Evolutionary conservation across 2,888 invertebrate species (phyloP).

Genomic region (Pristionchus arcanus): DNA sequence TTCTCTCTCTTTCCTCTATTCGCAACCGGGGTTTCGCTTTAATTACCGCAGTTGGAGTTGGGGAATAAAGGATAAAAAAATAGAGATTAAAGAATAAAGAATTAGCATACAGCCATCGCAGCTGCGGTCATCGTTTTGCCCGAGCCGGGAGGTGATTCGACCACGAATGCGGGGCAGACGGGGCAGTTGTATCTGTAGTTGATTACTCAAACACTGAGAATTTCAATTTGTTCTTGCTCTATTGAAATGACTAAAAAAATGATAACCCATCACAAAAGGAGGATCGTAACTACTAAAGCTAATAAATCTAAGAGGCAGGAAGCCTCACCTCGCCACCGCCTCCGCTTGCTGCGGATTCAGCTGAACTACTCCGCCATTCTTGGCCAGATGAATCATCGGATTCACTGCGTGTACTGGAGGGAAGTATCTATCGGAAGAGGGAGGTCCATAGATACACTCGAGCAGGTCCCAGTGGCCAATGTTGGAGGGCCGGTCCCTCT

Average conservation of each 20-base stretch:
- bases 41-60: no score
- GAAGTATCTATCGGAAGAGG: background rate
- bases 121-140: conserved; percentile 34
- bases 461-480: background rate
- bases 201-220: no score
- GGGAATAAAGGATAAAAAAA: no score
- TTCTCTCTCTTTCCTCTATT: no score
- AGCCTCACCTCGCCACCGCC: background rate
- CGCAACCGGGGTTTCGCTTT: no score
- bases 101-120: conserved; percentile 34
- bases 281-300: no score
- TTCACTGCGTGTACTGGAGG: background rate
- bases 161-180: background rate
- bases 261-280: no score
- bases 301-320: no score
- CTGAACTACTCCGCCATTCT: background rate
- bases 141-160: conserved; percentile 1
- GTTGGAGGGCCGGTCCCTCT: background rate
- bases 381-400: background rate
- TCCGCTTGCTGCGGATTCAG: conserved; percentile 25
- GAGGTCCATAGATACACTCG: background rate
- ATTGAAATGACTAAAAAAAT: no score
- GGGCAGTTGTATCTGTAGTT: background rate
- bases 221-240: no score
- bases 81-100: no score